These are phyloP conservation scores for Falco cherrug DNA, from an alignment of 2,797 vertebrate genomes.

Conservation along the genomic window DNA sequence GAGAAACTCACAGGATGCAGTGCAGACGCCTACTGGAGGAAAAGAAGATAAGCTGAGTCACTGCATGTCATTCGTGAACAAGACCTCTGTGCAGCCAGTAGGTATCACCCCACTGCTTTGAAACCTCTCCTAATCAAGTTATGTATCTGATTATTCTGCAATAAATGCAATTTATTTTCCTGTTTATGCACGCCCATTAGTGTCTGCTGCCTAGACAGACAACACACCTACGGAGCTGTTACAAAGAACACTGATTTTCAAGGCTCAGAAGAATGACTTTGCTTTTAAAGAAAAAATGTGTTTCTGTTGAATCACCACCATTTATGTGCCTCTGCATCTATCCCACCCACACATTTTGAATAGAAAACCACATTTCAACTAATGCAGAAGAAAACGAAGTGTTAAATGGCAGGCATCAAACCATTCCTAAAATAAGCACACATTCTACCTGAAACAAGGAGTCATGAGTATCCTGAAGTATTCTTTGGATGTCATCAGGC, in stretches of 20 bases:
- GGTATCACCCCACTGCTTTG: background rate
- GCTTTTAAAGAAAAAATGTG: background rate
- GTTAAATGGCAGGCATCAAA: background rate
- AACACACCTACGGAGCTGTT: background rate
- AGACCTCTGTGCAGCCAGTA: background rate
- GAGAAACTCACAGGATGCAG: background rate
- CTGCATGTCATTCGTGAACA: rapidly evolving
- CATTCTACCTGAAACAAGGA: constrained; percentile 57
- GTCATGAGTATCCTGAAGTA: constrained; percentile 53
- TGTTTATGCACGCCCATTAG: background rate
- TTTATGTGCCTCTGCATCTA: background rate
- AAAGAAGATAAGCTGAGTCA: background rate
- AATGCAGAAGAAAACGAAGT: background rate
- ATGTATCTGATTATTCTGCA: background rate
- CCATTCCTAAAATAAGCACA: background rate
- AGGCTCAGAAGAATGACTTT: background rate
- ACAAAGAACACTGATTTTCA: background rate
- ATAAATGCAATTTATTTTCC: background rate
- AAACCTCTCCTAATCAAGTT: background rate
- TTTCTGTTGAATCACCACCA: background rate
- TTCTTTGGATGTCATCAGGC: constrained; percentile 69
- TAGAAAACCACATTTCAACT: background rate
- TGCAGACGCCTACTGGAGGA: constrained; percentile 56
- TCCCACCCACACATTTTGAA: background rate
- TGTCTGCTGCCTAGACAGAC: background rate